Evolutionary conservation across 2,888 invertebrate species (phyloP).

Genomic region (Troilus luridus): DNA sequence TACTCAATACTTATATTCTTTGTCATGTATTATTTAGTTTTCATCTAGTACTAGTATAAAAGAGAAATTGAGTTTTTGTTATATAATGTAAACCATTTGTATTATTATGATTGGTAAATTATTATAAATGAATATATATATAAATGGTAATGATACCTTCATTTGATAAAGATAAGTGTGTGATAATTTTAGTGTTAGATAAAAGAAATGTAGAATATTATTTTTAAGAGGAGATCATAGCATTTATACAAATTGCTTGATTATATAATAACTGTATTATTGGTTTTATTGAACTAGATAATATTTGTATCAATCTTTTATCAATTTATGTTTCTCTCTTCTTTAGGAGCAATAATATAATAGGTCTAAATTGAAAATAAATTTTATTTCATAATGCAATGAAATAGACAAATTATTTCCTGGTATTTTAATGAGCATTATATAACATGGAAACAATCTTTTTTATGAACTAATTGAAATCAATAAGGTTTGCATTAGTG

Average conservation of each 20-base stretch:
- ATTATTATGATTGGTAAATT: conserved; percentile 6
- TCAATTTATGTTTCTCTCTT: not conserved
- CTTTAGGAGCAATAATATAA: not conserved
- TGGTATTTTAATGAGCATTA: not conserved
- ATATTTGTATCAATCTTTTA: not conserved
- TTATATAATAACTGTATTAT: not conserved
- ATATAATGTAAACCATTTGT: not conserved
- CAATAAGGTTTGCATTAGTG: too few relatives aligned
- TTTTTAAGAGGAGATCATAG: conserved; percentile 35
- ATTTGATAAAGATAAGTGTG: conserved; percentile 27
- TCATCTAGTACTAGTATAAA: not conserved
- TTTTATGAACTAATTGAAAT: not conserved
- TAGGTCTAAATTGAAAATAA: not conserved
- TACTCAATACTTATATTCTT: not conserved
- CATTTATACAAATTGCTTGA: conserved; percentile 28
- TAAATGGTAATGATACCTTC: not conserved
- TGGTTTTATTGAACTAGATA: not conserved
- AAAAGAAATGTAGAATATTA: conserved; percentile 42
- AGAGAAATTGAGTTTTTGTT: not conserved
- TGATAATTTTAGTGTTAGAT: conserved; percentile 40
- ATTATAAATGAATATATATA: conserved; percentile 16
- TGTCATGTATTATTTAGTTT: not conserved
- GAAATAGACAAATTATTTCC: conserved; percentile 69
- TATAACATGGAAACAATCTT: not conserved
- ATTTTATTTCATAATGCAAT: not conserved